Conservation (phyloP, 2,888 invertebrate species). For the Drosophila peninsularis region DNA sequence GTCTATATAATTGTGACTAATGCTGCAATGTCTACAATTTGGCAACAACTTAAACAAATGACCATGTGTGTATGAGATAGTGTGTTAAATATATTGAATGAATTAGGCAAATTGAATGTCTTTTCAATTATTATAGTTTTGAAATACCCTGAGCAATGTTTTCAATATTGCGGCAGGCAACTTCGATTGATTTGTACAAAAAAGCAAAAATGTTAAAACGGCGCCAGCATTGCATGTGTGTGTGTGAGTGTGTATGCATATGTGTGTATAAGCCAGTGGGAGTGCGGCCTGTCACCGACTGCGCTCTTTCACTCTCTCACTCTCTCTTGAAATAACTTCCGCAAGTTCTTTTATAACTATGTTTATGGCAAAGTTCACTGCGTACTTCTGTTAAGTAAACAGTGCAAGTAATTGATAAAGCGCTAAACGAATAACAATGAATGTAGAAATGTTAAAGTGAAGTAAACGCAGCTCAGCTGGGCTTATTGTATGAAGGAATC, state of each 20-base stretch:
- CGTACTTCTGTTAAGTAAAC: slow-evolving; percentile 21
- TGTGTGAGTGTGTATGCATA: slow-evolving; percentile 2
- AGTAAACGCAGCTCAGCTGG: background rate
- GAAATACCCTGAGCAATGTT: slow-evolving; percentile 26
- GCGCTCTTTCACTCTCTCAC: background rate
- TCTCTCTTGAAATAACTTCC: slow-evolving; percentile 14
- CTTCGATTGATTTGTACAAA: slow-evolving; percentile 67
- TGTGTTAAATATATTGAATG: slow-evolving; percentile 8
- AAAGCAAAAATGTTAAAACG: slow-evolving; percentile 10
- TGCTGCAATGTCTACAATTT: slow-evolving; percentile 19
- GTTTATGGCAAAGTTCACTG: slow-evolving; percentile 17
- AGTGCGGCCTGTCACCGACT: slow-evolving; percentile 1
- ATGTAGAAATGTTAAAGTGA: background rate
- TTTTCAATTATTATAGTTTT: background rate
- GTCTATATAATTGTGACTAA: slow-evolving; percentile 24
- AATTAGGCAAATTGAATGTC: background rate
- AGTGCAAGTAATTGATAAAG: slow-evolving; percentile 12
- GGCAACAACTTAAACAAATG: slow-evolving; percentile 34
- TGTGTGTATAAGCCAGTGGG: background rate
- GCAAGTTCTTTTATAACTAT: slow-evolving; percentile 22
- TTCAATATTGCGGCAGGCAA: slow-evolving; percentile 51
- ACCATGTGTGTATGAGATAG: background rate
- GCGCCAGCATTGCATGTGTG: background rate
- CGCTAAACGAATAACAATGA: background rate
- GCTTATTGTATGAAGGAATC: background rate